A percentile compares a stretch with the other conserved stretches of the same genome.
Evolutionary conservation across 2,888 invertebrate species (phyloP).

Genomic region (Ophion ellenae): DNA sequence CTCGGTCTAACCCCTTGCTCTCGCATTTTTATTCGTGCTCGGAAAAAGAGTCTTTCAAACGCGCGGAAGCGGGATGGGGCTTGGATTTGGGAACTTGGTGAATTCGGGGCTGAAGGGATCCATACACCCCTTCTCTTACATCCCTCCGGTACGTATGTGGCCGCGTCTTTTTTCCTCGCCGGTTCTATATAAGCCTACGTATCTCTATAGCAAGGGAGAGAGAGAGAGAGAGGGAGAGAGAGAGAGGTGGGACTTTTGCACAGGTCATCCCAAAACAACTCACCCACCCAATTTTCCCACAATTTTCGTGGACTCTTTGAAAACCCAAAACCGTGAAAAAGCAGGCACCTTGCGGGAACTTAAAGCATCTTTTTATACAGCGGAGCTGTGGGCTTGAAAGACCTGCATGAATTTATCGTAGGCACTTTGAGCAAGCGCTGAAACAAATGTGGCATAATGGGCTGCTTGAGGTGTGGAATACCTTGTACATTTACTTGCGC

Average conservation of each 20-base stretch:
- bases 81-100: conserved; percentile 61
- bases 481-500: not conserved
- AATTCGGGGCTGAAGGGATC: conserved; percentile 64
- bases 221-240: conserved; percentile 34
- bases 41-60: conserved; percentile 61
- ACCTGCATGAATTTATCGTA: not conserved
- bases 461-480: not conserved
- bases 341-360: not conserved
- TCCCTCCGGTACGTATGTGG: not conserved
- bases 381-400: not conserved
- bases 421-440: not conserved
- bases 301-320: not conserved
- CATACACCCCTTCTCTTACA: conserved; percentile 11
- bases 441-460: not conserved
- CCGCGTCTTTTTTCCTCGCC: conserved; percentile 33
- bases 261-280: not conserved
- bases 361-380: not conserved
- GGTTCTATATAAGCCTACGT: too few species aligned
- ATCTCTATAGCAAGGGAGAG: conserved; percentile 1
- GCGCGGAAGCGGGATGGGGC: conserved; percentile 27
- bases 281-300: not conserved
- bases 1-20: conserved; percentile 18
- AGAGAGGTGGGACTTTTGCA: conserved; percentile 20
- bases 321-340: not conserved
- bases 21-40: conserved; percentile 50